Base-by-base conservation (phyloP, 2,888 invertebrate species). In the Herminia tarsipennalis region DNA sequence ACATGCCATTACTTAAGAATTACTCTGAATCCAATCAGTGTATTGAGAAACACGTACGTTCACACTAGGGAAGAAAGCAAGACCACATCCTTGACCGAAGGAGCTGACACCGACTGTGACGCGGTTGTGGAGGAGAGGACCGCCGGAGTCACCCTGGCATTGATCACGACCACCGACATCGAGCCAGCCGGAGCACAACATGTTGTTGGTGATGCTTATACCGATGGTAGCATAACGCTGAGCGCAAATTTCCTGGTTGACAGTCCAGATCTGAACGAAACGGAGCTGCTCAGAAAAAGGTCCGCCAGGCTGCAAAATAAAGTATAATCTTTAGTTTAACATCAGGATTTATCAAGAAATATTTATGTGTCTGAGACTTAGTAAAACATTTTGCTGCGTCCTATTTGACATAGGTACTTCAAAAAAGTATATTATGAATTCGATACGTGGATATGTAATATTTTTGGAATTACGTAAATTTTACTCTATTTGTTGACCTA, bases 181-280 rank as follows among this genome's bases (percentile, higher is more conserved):
- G 0, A 78, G 61, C 73, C 72, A 73, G 4, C 78, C 81, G 10
- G 74, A 59, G 55, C 81, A 81, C 36, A 80, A 16, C 80, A 81
- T 80, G 59, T 76, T 76, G 20, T 72, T 69, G 2, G 76, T 78
- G 16, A 80, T 35, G 2, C 27, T 27, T 3, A 9, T 5, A 9
- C 42, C 68, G 43, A 57, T 70, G 12, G 48, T 2, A 3, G 60
- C 48, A 27, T 77, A 78, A 10, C 68, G 69, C 1, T 30, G n/a
- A 21, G 38, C 51, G 63, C 80, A 81, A 1, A 30, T 48, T 1
- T 2, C 37, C 28, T 73, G 72, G 56, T 78, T 78, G 8, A 80
- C 35, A 3, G 56, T 51, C 66, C 68, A 73, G 16, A 78, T 33
- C 33, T 80, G 75, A 1, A 78, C 77, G 24, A 78, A 72, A 17